Base-by-base conservation (phyloP, 2,888 invertebrate species). In the Spilosoma lubricipeda region DNA sequence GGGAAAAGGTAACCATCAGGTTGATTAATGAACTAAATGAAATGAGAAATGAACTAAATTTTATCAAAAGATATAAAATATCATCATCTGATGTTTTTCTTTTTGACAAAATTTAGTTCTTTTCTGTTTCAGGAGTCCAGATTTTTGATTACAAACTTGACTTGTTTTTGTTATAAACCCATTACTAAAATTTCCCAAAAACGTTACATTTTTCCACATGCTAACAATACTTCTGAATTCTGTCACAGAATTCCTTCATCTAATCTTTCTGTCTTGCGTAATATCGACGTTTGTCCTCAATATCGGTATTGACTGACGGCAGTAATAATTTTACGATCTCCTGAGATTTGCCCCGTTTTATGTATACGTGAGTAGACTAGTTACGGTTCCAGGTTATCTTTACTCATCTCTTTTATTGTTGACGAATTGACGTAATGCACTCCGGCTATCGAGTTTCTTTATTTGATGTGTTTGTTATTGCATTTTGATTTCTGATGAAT, bases 281-380 rank as follows among this genome's bases (percentile, higher is more conserved):
- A 82, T 77, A 68, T 78, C 71, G 30, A 33, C 79, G 74, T 77
- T 78, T 72, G 80, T 79, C 80, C 76, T 71, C 80, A 78, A 84
- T 80, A 80, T 71, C 72, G 56, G 56, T 79, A 82, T 82, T 84
- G 85, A 82, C 80, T 80, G 85, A 77, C 75, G 75, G 73, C 78
- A 75, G 82, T 83, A 83, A 86, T 85, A 84, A 82, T 83, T 86
- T 86, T 86, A 86, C 85, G 86, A 86, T 77, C 78, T 77, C 78
- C 72, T 75, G 80, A 76, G 82, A 84, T 76, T 81, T 52, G 59
- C 79, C 79, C 75, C 76, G 77, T 77, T 84, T 84, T 83, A 83
- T 78, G 77, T 77, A 79, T 84, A 86, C 85, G 86, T 86, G 87
- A 77, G 81, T 75, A 70, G 83, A 85, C 82, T 86, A 52, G 77